Evolutionary conservation across 2,797 vertebrate genomes (phyloP), one percentile per base, ranked within the genome.

Genomic region (Luscinia luscinia): DNA sequence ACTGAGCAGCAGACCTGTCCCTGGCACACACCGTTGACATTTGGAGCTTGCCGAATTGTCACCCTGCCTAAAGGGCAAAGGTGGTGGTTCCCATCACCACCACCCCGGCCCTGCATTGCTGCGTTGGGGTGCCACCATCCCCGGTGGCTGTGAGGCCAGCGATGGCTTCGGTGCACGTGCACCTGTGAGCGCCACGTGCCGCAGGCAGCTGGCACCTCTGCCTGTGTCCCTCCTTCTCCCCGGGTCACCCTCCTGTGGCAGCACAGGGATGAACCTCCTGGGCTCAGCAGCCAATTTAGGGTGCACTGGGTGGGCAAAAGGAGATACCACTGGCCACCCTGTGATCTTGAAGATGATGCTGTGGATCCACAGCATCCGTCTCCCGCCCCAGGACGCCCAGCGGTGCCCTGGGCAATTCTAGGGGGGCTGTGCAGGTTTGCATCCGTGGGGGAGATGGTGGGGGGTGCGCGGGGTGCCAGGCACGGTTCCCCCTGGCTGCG

Each of bases 311-410:
- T 27, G 22, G 28, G 38, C 59, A 57, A 28, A 22, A 75, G 22
- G 23, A 43, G 32, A 73, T 59, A n/a, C 66, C 62, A 5, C 32
- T 3, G 4, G 72, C 21, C 4, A 4, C 45, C 28, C 49, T 2
- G 0, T 17, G 67, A 69, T 69, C 40, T 80, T 5, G 2, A 84
- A 20, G 78, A 49, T 9, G 4, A 66, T 46, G 61, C 46, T 4
- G 2, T 3, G 10, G 12, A 41, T 40, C 15, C 11, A 0, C 16
- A 34, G 49, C 34, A 30, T 23, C 41, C 2, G 0, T 34, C 32
- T 68, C 22, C 45, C 4, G 16, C 32, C 70, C 20, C 11, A 8
- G 32, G 54, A 26, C 21, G 40, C 74, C 52, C 5, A 1, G 52
- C 57, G 36, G 6, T 1, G 3, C 61, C 0, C 1, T 17, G 15